Conservation (phyloP, 2,113 vertebrate species). For the Callopanchax toddi region DNA sequence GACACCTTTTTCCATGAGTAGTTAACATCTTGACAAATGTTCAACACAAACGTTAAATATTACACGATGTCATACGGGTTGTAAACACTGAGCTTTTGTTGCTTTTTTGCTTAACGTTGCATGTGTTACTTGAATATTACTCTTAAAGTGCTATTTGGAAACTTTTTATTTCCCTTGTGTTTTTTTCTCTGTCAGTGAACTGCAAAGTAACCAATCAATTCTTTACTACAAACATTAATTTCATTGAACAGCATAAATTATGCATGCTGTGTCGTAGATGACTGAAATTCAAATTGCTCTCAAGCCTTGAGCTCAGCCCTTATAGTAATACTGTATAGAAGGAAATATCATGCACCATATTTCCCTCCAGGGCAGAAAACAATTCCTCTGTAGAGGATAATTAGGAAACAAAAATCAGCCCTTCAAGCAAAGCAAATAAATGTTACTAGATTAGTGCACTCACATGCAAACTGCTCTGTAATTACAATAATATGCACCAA, state of each 20-base stretch:
- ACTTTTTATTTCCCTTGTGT: neutral
- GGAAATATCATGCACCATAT: conserved; percentile 1
- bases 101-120: neutral
- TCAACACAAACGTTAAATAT: too few species aligned
- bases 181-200: neutral
- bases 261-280: neutral
- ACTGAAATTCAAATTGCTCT: neutral
- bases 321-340: neutral
- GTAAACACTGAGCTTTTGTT: neutral
- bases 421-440: neutral
- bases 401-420: neutral
- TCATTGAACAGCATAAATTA: neutral
- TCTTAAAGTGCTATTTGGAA: neutral
- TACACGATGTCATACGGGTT: too few species aligned
- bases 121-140: neutral
- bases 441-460: neutral
- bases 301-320: neutral
- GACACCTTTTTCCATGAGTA: too few species aligned
- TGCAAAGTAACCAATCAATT: neutral
- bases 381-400: neutral
- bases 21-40: too few species aligned
- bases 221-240: neutral
- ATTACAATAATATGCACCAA: neutral
- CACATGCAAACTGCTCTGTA: neutral
- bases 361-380: neutral